Evolutionary conservation across 2,888 invertebrate genomes (phyloP).

Genomic region (Lydus trimaculatus): DNA sequence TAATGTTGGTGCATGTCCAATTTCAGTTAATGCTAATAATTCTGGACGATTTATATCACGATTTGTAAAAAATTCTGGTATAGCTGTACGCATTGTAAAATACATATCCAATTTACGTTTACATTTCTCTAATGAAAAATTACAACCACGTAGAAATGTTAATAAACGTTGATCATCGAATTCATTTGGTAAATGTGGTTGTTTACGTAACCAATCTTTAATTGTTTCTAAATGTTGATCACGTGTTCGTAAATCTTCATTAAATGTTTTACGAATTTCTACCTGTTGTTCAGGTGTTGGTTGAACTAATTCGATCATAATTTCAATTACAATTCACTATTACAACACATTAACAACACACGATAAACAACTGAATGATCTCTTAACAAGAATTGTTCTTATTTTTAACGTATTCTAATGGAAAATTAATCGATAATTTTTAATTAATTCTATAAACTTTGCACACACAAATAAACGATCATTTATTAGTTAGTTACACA

Average conservation of each 20-base stretch:
- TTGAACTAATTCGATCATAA: slow-evolving; percentile 67
- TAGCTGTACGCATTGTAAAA: slow-evolving; percentile 82
- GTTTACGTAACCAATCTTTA: slow-evolving; percentile 70
- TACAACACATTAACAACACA: neutral
- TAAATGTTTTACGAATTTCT: slow-evolving; percentile 72
- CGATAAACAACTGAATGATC: neutral
- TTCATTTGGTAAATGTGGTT: slow-evolving; percentile 70
- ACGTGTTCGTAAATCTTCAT: slow-evolving; percentile 68
- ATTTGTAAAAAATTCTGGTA: slow-evolving; percentile 80
- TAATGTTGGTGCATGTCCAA: slow-evolving; percentile 67
- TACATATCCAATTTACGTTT: slow-evolving; percentile 85
- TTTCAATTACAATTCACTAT: neutral
- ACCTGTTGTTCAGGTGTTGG: slow-evolving; percentile 73
- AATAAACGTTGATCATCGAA: slow-evolving; percentile 61
- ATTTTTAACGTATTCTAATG: neutral
- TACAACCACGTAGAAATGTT: slow-evolving; percentile 82
- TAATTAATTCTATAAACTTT: neutral
- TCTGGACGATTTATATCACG: slow-evolving; percentile 68
- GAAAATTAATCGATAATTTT: neutral
- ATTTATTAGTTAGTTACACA: neutral
- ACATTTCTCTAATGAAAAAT: slow-evolving; percentile 83
- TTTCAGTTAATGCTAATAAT: neutral
- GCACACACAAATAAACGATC: neutral
- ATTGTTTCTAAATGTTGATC: slow-evolving; percentile 67
- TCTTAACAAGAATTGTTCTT: neutral